phyloP scores from a whole-genome alignment of 1,140 invertebrate genomes.

The Lordiphosa collinella region DNA sequence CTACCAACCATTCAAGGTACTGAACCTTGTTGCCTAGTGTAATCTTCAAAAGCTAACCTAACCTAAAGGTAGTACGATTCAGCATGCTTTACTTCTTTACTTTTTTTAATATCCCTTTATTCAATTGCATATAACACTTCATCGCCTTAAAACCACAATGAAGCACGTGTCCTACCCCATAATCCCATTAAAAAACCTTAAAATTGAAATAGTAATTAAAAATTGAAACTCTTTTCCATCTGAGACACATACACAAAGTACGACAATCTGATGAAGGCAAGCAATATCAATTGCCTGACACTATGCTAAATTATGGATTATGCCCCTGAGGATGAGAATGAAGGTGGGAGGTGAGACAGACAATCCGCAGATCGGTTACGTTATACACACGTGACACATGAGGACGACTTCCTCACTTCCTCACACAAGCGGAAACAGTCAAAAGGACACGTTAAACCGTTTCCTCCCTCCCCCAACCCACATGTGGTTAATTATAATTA shows the following conservation, averaged over 20 bases:
- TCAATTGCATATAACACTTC: no score
- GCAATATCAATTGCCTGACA: constrained; percentile 75
- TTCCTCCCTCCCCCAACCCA: constrained; percentile 34
- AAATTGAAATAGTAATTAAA: constrained; percentile 25
- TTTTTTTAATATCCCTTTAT: no score
- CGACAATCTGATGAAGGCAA: constrained; percentile 12
- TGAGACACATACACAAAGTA: constrained; percentile 5
- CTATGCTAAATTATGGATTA: constrained; percentile 74
- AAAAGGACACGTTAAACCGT: constrained; percentile 56
- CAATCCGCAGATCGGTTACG: constrained; percentile 70
- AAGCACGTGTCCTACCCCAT: no score
- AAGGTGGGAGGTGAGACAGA: constrained; percentile 29
- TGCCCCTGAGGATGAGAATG: constrained; percentile 63
- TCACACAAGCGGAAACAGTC: constrained; percentile 53
- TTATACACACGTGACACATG: constrained; percentile 36
- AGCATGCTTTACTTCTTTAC: no score
- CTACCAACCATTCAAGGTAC: no score
- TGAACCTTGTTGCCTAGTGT: no score
- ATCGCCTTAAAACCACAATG: no score
- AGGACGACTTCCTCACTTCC: constrained; percentile 21
- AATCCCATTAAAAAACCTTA: neutral
- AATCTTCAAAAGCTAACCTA: no score
- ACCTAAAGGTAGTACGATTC: no score
- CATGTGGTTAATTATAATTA: constrained; percentile 79
- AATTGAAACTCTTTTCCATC: constrained; percentile 15